Evolutionary conservation across 2,113 vertebrate species (phyloP), one percentile per base, ranked within the genome.

Genomic region (Zosterops japonicus): DNA sequence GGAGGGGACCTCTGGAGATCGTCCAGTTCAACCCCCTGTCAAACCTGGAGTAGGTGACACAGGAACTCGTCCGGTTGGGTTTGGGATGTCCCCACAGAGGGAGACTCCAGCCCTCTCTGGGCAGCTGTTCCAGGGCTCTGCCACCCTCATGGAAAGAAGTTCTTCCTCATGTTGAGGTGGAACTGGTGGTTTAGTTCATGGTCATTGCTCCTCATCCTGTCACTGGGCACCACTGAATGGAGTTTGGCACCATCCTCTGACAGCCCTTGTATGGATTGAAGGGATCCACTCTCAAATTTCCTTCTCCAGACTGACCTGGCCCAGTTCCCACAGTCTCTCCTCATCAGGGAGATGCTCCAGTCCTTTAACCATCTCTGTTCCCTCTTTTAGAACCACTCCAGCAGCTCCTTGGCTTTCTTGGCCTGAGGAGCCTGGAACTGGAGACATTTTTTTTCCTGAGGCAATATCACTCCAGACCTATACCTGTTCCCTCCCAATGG

Each of bases 391-490:
- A n/a, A 5, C n/a, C 6, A 4, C 17, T 78, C n/a, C n/a, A 41
- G n/a, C 29, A 79, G 29, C 29, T 79, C 49, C 49, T 64, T 12
- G 11, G 7, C 39, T 31, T 42, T 50, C 33, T 28, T 31, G 11
- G 21, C 16, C 16, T 14, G 31, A 42, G 61, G 31, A 76, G 20
- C 61, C 44, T 17, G 4, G 25, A 50, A 44, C 21, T 7, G 2
- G 6, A 11, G 8, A 31, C 8, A 9, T 20, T 8, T 42, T 49
- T 46, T 55, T 59, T 46, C 7, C 53, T 9, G 31, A 67, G 41
- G 4, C 35, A 19, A 19, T 12, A 11, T 13, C n/a, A 5, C 24
- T 14, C 8, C 63, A 3, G 4, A 10, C 3, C 39, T 10, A 1
- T 15, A 72, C 25, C 22, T 8, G 5, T 14, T 68, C 35, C 17